Conservation (phyloP, 2,888 invertebrate species). For the Trichacis sp. region DNA sequence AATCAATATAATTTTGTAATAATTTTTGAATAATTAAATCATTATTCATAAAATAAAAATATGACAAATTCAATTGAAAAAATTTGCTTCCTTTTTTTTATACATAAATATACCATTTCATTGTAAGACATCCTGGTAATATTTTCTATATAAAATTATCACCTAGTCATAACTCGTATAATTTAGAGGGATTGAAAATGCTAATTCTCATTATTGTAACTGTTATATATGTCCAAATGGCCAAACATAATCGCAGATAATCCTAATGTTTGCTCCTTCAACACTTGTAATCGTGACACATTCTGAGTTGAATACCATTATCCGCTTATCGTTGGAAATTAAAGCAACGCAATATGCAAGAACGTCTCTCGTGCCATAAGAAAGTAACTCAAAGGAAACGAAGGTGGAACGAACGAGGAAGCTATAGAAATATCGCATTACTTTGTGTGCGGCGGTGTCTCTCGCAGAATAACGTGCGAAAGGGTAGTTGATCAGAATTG, state of each 20-base stretch:
- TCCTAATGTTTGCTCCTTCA: neutral
- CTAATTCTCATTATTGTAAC: too few relatives aligned
- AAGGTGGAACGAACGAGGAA: constrained; percentile 29
- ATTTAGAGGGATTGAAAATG: too few relatives aligned
- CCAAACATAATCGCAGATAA: constrained; percentile 1
- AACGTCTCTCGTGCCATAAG: constrained; percentile 20
- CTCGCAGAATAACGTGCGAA: constrained; percentile 26
- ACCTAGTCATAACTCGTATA: too few relatives aligned
- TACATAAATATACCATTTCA: too few relatives aligned
- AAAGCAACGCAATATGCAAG: constrained; percentile 20
- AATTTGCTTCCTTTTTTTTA: too few relatives aligned
- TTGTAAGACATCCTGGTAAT: too few relatives aligned
- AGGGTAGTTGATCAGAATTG: constrained; percentile 35
- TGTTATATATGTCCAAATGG: neutral
- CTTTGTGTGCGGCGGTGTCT: constrained; percentile 20
- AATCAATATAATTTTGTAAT: too few relatives aligned
- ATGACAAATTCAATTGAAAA: too few relatives aligned
- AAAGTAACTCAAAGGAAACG: constrained; percentile 36
- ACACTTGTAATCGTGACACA: neutral
- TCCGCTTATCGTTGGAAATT: constrained; percentile 19
- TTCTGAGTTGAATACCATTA: constrained; percentile 5
- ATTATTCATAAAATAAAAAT: too few relatives aligned
- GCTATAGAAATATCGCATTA: constrained; percentile 23
- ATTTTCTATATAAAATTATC: too few relatives aligned
- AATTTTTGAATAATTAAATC: too few relatives aligned